Conservation (phyloP, 2,113 vertebrate genomes). For the Platycercus adscitus region DNA sequence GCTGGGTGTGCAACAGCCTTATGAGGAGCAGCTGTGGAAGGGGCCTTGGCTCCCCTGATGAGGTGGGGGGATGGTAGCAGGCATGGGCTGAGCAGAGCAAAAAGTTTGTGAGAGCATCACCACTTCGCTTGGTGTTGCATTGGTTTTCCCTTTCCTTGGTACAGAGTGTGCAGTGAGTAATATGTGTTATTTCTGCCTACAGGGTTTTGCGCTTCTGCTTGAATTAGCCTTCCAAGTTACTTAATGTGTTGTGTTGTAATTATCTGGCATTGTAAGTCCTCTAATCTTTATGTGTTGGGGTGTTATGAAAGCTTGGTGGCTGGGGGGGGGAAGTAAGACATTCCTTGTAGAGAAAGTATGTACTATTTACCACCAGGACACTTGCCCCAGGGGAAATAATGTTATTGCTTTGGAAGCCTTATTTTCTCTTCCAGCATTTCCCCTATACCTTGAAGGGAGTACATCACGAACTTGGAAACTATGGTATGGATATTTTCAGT, state of each 20-base stretch:
- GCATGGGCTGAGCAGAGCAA: not conserved
- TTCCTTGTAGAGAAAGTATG: not conserved
- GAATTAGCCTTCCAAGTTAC: not conserved
- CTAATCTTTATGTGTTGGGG: fast-evolving
- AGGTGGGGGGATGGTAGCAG: fast-evolving
- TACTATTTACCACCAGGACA: fast-evolving
- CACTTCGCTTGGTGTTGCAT: fast-evolving
- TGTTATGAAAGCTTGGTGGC: fast-evolving
- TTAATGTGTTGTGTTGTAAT: not conserved
- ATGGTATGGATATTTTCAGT: not conserved
- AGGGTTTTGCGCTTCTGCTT: not conserved
- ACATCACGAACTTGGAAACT: not conserved
- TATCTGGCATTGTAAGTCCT: not conserved
- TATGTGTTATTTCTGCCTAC: not conserved
- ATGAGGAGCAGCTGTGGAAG: not conserved
- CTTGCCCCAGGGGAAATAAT: not conserved
- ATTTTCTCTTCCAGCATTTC: not conserved
- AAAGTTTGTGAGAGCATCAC: fast-evolving
- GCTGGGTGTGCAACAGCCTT: not conserved
- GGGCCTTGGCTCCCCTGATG: not conserved
- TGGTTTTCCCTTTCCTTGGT: fast-evolving
- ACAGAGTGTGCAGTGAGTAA: fast-evolving
- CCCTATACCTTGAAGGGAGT: not conserved
- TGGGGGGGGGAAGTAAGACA: not conserved
- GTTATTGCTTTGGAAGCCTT: not conserved